Base-by-base conservation (phyloP, 2,888 invertebrate species). In the Gasteruption jaculator region DNA sequence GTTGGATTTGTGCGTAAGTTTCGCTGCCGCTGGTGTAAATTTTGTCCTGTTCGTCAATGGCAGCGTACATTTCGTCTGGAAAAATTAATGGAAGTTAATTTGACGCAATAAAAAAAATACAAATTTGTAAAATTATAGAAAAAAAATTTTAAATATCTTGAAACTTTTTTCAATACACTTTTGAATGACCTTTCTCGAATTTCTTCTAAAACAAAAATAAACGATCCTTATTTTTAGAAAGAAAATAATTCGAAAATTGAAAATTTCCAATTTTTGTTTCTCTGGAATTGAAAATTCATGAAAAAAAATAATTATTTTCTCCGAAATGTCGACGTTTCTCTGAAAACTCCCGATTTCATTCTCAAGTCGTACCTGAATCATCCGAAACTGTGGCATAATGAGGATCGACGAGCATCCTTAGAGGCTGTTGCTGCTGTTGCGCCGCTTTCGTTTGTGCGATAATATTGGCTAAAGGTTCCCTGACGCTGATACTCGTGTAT, bases 371-470 rank as follows among this genome's bases (percentile, higher is more conserved):
- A 88, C 89, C 89, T 27, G 91, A 91, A 72, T 91, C 91, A 68
- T 91, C 91, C 0, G 91, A 91, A 1, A 91, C 90, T 1, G 90
- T 89, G n/a, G 91, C 87, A 65, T 91, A 91, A 71, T 90, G 89
- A 1, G 83, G 79, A 68, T 84, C 83, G 37, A 73, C 72, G 10
- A 62, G 54, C 5, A 59, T 52, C 37, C 68, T 58, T 30, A 54
- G 40, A 10, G 56, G 44, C 42, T 63, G 62, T 12, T 62, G 61
- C 47, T 65, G 63, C 47, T 74, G 73, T 42, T 65, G 67, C 31
- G 74, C 66, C 12, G 60, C 61, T 52, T 71, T 68, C 0, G 82
- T 82, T 66, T 82, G 81, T 34, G 82, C 83, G 52, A 85, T 79
- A 49, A 86, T 82, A 62, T 83, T 83, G 3, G 90, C 88, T 46